These are phyloP conservation scores for Chaetura pelagica DNA, from an alignment of 2,113 vertebrate species.

Conservation along the genomic window DNA sequence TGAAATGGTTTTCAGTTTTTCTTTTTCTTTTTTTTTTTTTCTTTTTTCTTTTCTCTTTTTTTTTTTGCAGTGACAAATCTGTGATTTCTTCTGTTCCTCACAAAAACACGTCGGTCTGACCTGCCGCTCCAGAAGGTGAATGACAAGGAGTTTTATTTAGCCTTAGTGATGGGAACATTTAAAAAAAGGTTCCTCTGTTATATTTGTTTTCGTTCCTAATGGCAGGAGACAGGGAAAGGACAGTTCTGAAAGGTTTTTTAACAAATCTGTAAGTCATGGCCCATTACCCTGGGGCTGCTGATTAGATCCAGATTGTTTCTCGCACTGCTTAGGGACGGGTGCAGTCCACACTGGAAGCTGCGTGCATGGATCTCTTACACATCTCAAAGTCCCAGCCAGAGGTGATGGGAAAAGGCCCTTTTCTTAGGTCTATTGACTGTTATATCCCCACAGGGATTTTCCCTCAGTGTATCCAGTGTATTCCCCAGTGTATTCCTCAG, in stretches of 20 bases:
- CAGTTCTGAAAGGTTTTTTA: constrained; percentile 62
- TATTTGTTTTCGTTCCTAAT: constrained; percentile 68
- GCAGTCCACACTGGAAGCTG: neutral
- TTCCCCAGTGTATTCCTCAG: no score
- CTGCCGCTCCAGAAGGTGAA: constrained; percentile 69
- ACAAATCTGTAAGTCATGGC: constrained; percentile 57
- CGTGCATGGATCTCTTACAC: neutral
- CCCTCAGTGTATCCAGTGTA: fast-evolving
- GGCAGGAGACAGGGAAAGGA: constrained; percentile 68
- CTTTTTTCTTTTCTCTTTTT: neutral
- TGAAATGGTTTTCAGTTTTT: constrained; percentile 6
- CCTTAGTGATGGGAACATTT: constrained; percentile 30
- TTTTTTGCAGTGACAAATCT: neutral
- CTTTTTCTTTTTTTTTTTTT: neutral
- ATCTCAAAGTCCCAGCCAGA: neutral
- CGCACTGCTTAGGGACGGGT: neutral
- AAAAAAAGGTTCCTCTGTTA: constrained; percentile 27
- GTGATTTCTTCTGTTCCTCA: constrained; percentile 23
- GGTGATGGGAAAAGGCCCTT: neutral
- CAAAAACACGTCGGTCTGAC: neutral
- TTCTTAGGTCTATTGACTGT: neutral
- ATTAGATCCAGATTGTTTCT: constrained; percentile 60
- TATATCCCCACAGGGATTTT: neutral
- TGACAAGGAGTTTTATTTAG: constrained; percentile 78
- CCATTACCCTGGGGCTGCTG: constrained; percentile 50